A percentile compares a stretch with the other conserved stretches of the same genome.
Evolutionary conservation across 2,888 invertebrate genomes (phyloP).

Genomic region (Congeria kusceri): DNA sequence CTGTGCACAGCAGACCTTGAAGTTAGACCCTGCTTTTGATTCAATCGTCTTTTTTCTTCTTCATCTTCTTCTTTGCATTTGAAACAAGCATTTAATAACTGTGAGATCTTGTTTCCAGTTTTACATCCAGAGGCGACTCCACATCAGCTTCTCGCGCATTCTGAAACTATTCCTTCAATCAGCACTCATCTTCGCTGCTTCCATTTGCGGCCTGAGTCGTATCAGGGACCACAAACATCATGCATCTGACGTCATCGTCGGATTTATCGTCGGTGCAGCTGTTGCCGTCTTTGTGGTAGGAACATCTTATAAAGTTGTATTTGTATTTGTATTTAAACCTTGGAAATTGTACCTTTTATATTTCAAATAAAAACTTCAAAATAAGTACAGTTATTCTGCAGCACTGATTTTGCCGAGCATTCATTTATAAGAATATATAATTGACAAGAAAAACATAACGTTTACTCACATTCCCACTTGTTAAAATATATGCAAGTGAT

Average conservation of each 20-base stretch:
- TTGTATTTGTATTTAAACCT: neutral
- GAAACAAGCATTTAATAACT: neutral
- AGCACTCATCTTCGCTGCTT: constrained; percentile 90
- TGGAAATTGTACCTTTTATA: neutral
- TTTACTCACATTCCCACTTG: too few species aligned
- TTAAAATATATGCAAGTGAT: too few species aligned
- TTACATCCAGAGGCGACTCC: constrained; percentile 94
- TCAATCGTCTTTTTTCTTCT: too few species aligned
- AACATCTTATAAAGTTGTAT: neutral
- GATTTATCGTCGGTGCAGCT: constrained; percentile 87
- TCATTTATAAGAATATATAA: too few species aligned
- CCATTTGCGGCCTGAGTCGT: constrained; percentile 89
- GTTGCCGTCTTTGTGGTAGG: constrained; percentile 83
- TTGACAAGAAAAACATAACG: too few species aligned
- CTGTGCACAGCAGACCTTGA: too few species aligned
- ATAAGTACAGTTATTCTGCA: too few species aligned
- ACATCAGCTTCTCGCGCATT: constrained; percentile 92
- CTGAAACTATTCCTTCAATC: constrained; percentile 94
- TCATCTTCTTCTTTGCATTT: too few species aligned
- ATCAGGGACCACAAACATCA: constrained; percentile 98
- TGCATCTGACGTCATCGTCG: constrained; percentile 97
- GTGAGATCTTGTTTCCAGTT: constrained; percentile 86
- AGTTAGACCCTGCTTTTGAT: too few species aligned
- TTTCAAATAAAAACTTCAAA: too few species aligned
- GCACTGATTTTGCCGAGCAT: too few species aligned